Base-by-base conservation (phyloP, 1,140 invertebrate genomes). In the Trachymyrmex cornetzi region DNA sequence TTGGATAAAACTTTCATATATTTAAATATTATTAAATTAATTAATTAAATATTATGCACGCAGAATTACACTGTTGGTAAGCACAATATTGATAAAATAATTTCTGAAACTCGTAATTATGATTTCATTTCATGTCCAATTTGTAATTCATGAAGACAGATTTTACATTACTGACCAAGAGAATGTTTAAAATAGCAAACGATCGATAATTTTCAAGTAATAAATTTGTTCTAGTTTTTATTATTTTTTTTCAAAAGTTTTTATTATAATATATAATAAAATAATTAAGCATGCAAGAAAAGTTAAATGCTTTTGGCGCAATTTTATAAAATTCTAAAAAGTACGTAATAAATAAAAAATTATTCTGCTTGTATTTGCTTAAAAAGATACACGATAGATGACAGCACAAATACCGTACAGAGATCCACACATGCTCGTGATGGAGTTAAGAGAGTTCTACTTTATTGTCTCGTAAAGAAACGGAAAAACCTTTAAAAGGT, bases 321-420 rank as follows among this genome's bases (percentile, higher is more conserved):
- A 61, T 44, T 77, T 77, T 63, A 77, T n/a, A 61, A 63, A 77
- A 44, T 77, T 19, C 2, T 24, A 61, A 61, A 64, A 48, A 69
- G 22, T 48, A 48, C 16, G 16, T 22, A 48, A 34, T 53, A 77
- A 64, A 48, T 80, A 3, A 66, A 64, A 66, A 67, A 34, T 66
- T 53, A 22, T 30, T 24, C 3, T 16, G 0, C 3, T 0, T 16
- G 27, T 38, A 53, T 50, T 50, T 30, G 7, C n/a, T 80, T 80
- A 53, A 55, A 16, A 14, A 53, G 0, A 34, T 0, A 16, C 14
- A 1, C 77, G 27, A 7, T 55, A 80, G 77, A 80, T 80, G 77
- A 19, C 77, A 80, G 63, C 61, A 80, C 63, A 69, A 67, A 55
- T 80, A 34, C 44, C 14, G 1, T 19, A 24, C 1, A 38, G n/a